These are phyloP conservation scores for Pseudomyrmex concolor DNA, from an alignment of 1,140 invertebrate genomes.

Conservation along the genomic window DNA sequence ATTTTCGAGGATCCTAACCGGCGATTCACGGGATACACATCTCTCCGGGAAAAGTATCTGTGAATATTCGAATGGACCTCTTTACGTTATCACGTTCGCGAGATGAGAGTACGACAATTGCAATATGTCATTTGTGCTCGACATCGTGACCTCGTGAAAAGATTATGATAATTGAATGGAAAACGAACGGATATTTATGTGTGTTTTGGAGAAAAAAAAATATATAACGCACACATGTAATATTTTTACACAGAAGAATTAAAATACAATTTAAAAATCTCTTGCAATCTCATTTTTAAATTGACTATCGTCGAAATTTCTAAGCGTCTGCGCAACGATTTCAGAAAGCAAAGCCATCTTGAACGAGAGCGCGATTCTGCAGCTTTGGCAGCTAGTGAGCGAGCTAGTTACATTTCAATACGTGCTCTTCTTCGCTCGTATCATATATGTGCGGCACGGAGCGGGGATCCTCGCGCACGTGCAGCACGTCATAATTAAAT, in stretches of 20 bases:
- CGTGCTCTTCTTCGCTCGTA: slow-evolving; percentile 65
- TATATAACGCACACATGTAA: too few relatives aligned
- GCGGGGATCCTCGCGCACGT: slow-evolving; percentile 73
- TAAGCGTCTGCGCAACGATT: too few relatives aligned
- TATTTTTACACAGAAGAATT: too few relatives aligned
- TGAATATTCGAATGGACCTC: slow-evolving; percentile 43
- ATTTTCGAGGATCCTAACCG: slow-evolving; percentile 66
- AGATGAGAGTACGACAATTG: not conserved
- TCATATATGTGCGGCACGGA: slow-evolving; percentile 77
- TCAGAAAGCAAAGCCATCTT: too few relatives aligned
- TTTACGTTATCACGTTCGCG: not conserved
- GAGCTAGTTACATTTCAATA: slow-evolving; percentile 70
- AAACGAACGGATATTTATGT: too few relatives aligned
- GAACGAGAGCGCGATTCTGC: not conserved
- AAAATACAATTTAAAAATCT: too few relatives aligned
- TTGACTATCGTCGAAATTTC: too few relatives aligned
- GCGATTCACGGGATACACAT: slow-evolving; percentile 60
- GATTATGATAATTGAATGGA: too few relatives aligned
- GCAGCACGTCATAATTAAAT: slow-evolving; percentile 78
- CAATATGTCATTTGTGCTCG: not conserved
- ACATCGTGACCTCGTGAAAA: not conserved
- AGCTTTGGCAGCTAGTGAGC: slow-evolving; percentile 23
- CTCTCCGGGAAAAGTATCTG: slow-evolving; percentile 27
- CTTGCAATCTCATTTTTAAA: too few relatives aligned
- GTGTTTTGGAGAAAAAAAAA: too few relatives aligned